These are phyloP conservation scores for Ochotona princeps DNA, from an alignment of 2,113 vertebrate genomes.

Conservation along the genomic window DNA sequence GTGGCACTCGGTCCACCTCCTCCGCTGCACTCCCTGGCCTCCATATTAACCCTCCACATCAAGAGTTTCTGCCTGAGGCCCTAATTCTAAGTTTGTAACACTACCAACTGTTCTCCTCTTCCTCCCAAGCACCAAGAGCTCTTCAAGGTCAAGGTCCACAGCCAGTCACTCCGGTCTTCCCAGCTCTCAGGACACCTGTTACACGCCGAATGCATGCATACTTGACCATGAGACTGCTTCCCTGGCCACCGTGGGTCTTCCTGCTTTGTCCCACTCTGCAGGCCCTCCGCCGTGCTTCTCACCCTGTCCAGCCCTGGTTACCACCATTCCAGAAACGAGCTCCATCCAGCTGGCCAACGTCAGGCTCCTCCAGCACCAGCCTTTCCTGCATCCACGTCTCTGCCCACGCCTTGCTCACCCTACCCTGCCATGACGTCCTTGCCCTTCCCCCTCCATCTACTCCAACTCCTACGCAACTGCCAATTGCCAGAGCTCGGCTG, in stretches of 20 bases:
- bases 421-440: slow-evolving; percentile 58
- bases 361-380: neutral
- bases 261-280: neutral
- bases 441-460: slow-evolving; percentile 63
- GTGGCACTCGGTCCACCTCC: neutral
- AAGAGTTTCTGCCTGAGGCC: neutral
- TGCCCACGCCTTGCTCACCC: slow-evolving; percentile 68
- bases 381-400: slow-evolving; percentile 32
- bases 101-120: neutral
- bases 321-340: neutral
- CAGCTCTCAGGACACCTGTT: neutral
- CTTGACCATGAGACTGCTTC: neutral
- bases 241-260: neutral
- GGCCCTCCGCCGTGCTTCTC: neutral
- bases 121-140: neutral
- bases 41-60: neutral
- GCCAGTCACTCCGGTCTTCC: neutral
- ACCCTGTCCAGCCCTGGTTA: neutral
- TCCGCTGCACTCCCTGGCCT: neutral
- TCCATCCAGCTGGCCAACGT: neutral
- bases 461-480: slow-evolving; percentile 68
- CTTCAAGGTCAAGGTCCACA: slow-evolving; percentile 49
- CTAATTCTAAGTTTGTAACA: neutral
- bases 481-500: neutral
- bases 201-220: neutral